Evolutionary conservation across 2,888 invertebrate species (phyloP).

Genomic region (Tryphoninae sp.): DNA sequence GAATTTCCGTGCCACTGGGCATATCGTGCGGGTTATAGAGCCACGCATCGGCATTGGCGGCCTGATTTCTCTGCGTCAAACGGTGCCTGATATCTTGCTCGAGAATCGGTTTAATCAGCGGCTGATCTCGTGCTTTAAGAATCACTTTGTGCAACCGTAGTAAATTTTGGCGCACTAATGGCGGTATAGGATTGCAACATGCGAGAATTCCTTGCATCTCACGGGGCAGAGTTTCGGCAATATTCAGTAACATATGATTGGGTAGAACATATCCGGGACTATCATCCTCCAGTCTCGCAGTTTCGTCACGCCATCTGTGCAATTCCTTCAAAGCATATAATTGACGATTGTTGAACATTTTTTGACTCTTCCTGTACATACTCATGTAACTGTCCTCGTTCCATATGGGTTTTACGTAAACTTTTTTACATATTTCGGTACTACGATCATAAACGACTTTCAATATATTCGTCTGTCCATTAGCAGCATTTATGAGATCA

Average conservation of each 20-base stretch:
- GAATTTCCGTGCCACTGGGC: conserved; percentile 73
- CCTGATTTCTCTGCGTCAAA: conserved; percentile 73
- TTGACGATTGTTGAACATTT: conserved; percentile 92
- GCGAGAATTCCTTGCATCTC: conserved; percentile 96
- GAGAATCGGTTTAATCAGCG: conserved; percentile 83
- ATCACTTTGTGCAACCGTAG: conserved; percentile 86
- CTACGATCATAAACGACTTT: conserved; percentile 88
- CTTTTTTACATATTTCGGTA: conserved; percentile 88
- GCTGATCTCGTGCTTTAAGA: conserved; percentile 87
- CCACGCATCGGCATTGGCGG: conserved; percentile 70
- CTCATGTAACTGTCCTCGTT: conserved; percentile 87
- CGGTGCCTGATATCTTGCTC: conserved; percentile 75
- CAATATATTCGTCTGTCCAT: conserved; percentile 86
- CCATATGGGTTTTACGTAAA: conserved; percentile 90
- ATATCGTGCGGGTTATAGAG: conserved; percentile 76
- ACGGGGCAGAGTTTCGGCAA: conserved; percentile 93
- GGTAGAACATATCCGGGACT: conserved; percentile 96
- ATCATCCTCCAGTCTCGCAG: conserved; percentile 94
- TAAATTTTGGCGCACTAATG: conserved; percentile 85
- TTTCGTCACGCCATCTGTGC: conserved; percentile 93
- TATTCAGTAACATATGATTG: conserved; percentile 96
- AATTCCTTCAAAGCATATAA: conserved; percentile 90
- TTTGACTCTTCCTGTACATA: conserved; percentile 90
- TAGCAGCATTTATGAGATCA: conserved; percentile 87
- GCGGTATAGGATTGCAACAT: conserved; percentile 96